Conservation (phyloP, 92 coral and sea anemone genomes). For the Scolanthus callimorphus region DNA sequence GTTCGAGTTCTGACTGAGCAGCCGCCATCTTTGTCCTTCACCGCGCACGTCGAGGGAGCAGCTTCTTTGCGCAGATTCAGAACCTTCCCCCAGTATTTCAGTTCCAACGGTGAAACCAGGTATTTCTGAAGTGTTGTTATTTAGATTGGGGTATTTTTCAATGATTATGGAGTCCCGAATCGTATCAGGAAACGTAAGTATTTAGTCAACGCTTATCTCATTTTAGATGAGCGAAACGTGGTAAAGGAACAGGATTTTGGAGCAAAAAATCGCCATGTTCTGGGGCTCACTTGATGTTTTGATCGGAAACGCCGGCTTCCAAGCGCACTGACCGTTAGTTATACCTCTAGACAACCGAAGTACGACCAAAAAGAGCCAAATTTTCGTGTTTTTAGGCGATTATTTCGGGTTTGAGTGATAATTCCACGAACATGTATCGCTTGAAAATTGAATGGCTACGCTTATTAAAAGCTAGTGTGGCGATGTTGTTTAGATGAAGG, state of each 20-base stretch:
- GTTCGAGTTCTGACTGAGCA: slow-evolving; percentile 91
- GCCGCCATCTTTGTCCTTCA: slow-evolving; percentile 81
- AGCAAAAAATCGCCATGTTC: background rate
- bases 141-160: slow-evolving; percentile 63
- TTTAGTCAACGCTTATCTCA: slow-evolving; percentile 38
- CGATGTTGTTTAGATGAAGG: too few species aligned
- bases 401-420: slow-evolving; percentile 1
- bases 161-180: slow-evolving; percentile 53
- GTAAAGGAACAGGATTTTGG: slow-evolving; percentile 41
- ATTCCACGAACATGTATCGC: slow-evolving; percentile 32
- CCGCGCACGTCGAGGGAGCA: slow-evolving; percentile 99
- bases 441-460: slow-evolving; percentile 26
- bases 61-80: slow-evolving; percentile 99
- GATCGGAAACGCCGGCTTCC: background rate
- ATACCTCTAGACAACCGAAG: background rate
- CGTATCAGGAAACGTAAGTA: slow-evolving; percentile 61
- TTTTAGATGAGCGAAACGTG: slow-evolving; percentile 32
- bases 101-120: slow-evolving; percentile 88
- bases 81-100: slow-evolving; percentile 83
- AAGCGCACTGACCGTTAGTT: background rate
- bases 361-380: background rate
- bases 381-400: background rate
- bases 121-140: slow-evolving; percentile 69
- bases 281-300: background rate
- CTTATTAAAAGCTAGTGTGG: too few species aligned